These are phyloP conservation scores for Hypocryptadius cinnamomeus DNA, from an alignment of 2,113 vertebrate genomes.

Conservation along the genomic window DNA sequence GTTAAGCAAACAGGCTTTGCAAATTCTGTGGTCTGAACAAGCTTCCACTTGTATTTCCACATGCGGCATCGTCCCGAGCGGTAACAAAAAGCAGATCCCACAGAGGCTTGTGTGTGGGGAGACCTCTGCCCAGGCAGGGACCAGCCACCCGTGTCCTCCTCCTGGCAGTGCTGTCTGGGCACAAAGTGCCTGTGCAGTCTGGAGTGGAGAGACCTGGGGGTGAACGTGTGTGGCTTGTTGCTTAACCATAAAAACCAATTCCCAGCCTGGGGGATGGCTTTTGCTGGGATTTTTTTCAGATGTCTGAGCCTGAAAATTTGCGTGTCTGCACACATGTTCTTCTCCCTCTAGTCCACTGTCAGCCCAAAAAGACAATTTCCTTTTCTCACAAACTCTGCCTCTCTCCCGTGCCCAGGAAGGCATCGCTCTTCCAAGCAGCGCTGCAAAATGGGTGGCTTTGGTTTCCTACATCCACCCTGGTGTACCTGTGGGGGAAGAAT, in stretches of 20 bases:
- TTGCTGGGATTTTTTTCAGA: not conserved
- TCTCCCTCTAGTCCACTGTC: not conserved
- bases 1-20: not conserved
- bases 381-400: not conserved
- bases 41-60: constrained; percentile 25
- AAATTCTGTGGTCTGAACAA: constrained; percentile 5
- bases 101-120: not conserved
- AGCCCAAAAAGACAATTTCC: not conserved
- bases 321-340: not conserved
- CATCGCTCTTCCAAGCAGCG: not conserved
- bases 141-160: not conserved
- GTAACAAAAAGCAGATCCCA: not conserved
- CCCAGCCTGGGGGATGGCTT: not conserved
- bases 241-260: not conserved
- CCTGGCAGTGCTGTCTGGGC: not conserved
- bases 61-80: rapidly evolving
- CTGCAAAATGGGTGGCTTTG: not conserved
- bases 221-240: not conserved
- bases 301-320: not conserved
- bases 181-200: not conserved
- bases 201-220: not conserved
- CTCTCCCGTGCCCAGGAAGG: not conserved
- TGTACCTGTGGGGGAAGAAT: not conserved
- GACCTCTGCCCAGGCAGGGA: not conserved
- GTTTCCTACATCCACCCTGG: not conserved